Evolutionary conservation across 2,797 vertebrate genomes (phyloP).

Genomic region (Lophotriccus pileatus): DNA sequence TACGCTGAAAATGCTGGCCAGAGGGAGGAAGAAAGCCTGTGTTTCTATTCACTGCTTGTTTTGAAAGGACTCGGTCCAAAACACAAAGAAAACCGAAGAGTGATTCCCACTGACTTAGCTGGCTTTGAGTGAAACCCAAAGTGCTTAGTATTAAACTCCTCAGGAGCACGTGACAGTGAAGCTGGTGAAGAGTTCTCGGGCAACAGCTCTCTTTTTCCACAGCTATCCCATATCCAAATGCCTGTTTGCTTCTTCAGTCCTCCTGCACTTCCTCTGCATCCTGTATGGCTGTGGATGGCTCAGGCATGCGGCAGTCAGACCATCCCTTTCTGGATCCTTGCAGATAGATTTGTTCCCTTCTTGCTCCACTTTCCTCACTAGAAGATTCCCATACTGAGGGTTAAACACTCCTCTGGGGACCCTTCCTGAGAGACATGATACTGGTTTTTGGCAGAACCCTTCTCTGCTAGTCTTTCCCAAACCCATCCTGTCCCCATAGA

Average conservation of each 20-base stretch:
- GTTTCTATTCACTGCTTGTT: not conserved
- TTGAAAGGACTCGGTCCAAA: conserved; percentile 27
- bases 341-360: not conserved
- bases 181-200: not conserved
- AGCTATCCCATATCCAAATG: not conserved
- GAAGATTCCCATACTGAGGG: not conserved
- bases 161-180: not conserved
- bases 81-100: not conserved
- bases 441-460: not conserved
- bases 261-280: not conserved
- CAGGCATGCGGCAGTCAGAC: not conserved
- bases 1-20: conserved; percentile 22
- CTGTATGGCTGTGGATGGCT: not conserved
- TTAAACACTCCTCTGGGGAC: not conserved
- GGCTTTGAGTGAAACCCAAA: not conserved
- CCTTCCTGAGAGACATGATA: not conserved
- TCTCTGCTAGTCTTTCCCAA: not conserved
- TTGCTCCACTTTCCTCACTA: not conserved
- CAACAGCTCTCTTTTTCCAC: not conserved
- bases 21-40: not conserved
- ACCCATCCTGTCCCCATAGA: not conserved
- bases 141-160: not conserved
- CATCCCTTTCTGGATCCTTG: not conserved
- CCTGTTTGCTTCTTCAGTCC: not conserved
- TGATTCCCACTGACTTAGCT: not conserved